Evolutionary conservation across 2,113 vertebrate species (phyloP).

Genomic region (Mormoops blainvillei): DNA sequence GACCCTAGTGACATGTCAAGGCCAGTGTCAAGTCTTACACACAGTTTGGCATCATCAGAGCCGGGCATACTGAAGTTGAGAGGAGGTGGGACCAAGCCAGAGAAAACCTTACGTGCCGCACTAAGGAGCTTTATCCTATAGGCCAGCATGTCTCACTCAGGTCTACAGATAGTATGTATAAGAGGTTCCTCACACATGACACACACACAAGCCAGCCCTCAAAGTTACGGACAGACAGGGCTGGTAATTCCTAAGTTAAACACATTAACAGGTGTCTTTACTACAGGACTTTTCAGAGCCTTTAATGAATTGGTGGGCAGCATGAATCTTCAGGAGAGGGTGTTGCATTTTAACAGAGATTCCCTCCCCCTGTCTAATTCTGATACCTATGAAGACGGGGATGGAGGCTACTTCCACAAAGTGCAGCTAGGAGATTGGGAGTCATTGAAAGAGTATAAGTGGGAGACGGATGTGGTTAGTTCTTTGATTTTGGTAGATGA

Average conservation of each 20-base stretch:
- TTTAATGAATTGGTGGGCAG: background rate
- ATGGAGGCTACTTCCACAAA: background rate
- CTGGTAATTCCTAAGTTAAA: background rate
- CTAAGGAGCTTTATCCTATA: background rate
- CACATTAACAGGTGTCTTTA: background rate
- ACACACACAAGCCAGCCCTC: background rate
- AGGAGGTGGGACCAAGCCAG: background rate
- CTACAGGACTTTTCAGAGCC: background rate
- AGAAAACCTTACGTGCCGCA: rapidly evolving
- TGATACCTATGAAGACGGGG: background rate
- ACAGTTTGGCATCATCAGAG: background rate
- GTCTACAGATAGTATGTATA: background rate
- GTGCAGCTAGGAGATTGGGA: background rate
- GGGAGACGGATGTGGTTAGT: too few species aligned
- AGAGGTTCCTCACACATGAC: background rate
- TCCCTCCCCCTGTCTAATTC: background rate
- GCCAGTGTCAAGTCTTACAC: too few species aligned
- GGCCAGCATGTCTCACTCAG: background rate
- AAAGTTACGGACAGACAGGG: background rate
- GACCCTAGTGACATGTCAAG: background rate
- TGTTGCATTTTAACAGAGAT: background rate
- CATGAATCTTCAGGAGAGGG: background rate
- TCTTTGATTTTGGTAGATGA: background rate
- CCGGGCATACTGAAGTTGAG: background rate
- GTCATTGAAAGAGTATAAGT: background rate